phyloP scores from a whole-genome alignment of 2,797 vertebrate species.

The Galagoides demidoff region DNA sequence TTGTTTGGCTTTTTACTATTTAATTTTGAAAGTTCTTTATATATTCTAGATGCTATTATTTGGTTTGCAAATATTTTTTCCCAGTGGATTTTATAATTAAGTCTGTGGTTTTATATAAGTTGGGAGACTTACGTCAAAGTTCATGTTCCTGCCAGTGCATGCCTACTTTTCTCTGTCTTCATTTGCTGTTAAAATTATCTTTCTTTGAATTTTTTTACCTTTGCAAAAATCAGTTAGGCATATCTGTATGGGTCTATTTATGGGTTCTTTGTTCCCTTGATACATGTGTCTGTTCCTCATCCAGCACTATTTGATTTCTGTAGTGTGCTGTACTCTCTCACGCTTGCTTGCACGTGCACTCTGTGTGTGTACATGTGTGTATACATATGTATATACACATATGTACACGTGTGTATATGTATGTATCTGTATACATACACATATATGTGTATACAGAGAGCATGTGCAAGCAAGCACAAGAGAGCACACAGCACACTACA shows the following conservation, averaged over 20 bases:
- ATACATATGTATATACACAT: too few species aligned
- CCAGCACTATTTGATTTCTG: neutral
- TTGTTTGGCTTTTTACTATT: neutral
- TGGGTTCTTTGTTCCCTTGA: neutral
- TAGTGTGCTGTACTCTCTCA: neutral
- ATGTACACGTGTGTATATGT: neutral
- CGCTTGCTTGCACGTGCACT: too few species aligned
- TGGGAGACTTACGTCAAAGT: conserved; percentile 1
- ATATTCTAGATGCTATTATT: conserved; percentile 27
- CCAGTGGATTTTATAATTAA: conserved; percentile 24
- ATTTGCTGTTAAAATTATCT: conserved; percentile 9
- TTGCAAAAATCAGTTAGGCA: neutral
- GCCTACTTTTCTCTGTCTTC: conserved; percentile 44
- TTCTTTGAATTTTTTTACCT: conserved; percentile 36
- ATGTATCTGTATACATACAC: too few species aligned
- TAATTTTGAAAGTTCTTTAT: conserved; percentile 20
- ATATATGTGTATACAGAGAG: too few species aligned
- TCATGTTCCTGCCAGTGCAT: neutral
- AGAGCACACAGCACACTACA: too few species aligned
- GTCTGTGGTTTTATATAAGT: conserved; percentile 15
- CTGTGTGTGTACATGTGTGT: too few species aligned
- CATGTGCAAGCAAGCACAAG: too few species aligned
- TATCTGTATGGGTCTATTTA: conserved; percentile 2
- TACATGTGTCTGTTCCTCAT: neutral
- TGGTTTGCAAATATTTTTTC: conserved; percentile 28